A percentile compares a stretch with the other conserved stretches of the same genome.
Evolutionary conservation across 2,888 invertebrate species (phyloP).

Genomic region (Morpho deidamia): DNA sequence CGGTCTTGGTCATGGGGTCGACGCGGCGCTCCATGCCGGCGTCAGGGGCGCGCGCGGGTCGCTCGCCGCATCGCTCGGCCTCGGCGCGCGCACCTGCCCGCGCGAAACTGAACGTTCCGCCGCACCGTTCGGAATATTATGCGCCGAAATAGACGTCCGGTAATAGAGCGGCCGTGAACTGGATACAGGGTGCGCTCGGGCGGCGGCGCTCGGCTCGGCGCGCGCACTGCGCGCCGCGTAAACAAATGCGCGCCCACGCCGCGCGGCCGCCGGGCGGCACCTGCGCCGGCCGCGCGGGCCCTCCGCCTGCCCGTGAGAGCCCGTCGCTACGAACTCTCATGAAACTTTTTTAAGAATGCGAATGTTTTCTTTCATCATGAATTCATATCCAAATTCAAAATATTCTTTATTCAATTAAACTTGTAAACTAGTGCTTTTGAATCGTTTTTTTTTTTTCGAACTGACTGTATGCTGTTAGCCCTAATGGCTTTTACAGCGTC

Average conservation of each 20-base stretch:
- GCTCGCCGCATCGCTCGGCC: slow-evolving; percentile 37
- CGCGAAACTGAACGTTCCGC: slow-evolving; percentile 64
- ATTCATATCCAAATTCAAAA: too few relatives aligned
- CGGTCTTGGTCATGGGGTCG: slow-evolving; percentile 65
- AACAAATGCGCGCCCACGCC: slow-evolving; percentile 47
- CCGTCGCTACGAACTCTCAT: too few relatives aligned
- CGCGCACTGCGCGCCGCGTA: slow-evolving; percentile 38
- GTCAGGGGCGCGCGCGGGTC: slow-evolving; percentile 40
- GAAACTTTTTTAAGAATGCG: too few relatives aligned
- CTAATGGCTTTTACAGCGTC: too few relatives aligned
- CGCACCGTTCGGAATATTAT: slow-evolving; percentile 63
- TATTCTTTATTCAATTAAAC: too few relatives aligned
- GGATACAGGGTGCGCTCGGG: slow-evolving; percentile 63
- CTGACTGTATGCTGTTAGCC: too few relatives aligned
- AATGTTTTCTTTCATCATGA: too few relatives aligned
- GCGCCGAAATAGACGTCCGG: slow-evolving; percentile 71
- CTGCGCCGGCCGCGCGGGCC: slow-evolving; percentile 15
- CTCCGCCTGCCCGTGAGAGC: slow-evolving; percentile 24
- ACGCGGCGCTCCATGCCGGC: slow-evolving; percentile 42
- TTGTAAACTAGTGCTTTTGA: too few relatives aligned
- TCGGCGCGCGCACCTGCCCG: slow-evolving; percentile 64
- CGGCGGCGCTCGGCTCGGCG: slow-evolving; percentile 41
- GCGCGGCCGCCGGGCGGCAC: slow-evolving; percentile 29
- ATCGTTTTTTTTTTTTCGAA: too few relatives aligned
- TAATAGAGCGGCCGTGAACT: slow-evolving; percentile 76